Percentiles rank a stretch among this genome's conserved stretches.
Evolutionary conservation across 2,888 invertebrate genomes (phyloP).

Genomic region (Ophioninae sp.): DNA sequence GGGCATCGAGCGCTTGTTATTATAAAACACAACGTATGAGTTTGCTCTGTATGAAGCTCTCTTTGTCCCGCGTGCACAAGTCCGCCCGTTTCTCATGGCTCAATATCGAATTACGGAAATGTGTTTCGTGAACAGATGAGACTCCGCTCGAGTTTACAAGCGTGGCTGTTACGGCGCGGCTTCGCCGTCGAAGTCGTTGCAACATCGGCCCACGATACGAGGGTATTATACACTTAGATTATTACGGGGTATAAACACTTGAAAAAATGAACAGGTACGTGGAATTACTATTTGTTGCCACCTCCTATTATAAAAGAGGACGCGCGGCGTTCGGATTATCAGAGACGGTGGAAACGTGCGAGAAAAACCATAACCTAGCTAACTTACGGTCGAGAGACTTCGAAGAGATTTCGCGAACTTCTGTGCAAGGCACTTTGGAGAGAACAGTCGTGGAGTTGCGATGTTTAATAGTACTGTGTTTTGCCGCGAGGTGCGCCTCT

Average conservation of each 20-base stretch:
- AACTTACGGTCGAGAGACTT: not conserved
- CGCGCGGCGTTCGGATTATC: not conserved
- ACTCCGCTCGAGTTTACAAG: slow-evolving; percentile 37
- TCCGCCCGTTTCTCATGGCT: slow-evolving; percentile 41
- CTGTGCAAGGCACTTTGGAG: not conserved
- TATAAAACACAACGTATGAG: slow-evolving; percentile 24
- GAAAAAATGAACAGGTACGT: slow-evolving; percentile 44
- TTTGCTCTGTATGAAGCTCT: slow-evolving; percentile 35
- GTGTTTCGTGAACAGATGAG: slow-evolving; percentile 56
- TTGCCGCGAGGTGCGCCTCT: not conserved
- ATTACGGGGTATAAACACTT: slow-evolving; percentile 2
- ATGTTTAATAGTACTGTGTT: not conserved
- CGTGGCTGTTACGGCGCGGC: not conserved
- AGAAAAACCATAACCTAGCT: not conserved
- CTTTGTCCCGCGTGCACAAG: slow-evolving; percentile 5
- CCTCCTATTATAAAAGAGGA: not conserved
- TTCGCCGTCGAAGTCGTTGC: slow-evolving; percentile 45
- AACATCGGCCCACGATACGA: slow-evolving; percentile 22
- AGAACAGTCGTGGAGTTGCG: not conserved
- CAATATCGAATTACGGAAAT: slow-evolving; percentile 64
- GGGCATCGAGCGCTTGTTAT: slow-evolving; percentile 36
- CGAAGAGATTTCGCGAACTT: not conserved
- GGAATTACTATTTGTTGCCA: slow-evolving; percentile 2
- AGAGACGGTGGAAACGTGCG: not conserved
- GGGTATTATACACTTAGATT: slow-evolving; percentile 1